Percentiles rank a stretch among this genome's conserved stretches.
Conservation (phyloP, 2,113 vertebrate species). For the Mionectes macconnelli region DNA sequence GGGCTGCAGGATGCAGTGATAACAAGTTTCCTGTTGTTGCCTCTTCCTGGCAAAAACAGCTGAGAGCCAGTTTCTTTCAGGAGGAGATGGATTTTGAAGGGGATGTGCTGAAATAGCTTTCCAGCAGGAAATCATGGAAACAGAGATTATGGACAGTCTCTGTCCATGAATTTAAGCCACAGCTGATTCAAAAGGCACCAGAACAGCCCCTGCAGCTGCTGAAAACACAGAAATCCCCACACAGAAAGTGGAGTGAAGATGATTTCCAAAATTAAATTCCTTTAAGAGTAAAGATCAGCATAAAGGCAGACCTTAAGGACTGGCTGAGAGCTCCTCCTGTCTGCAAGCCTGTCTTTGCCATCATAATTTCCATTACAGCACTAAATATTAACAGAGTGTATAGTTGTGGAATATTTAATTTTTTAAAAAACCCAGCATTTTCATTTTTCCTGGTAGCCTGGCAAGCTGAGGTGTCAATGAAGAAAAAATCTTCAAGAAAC, state of each 20-base stretch:
- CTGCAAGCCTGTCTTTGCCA: neutral
- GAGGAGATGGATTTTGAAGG: neutral
- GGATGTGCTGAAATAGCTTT: neutral
- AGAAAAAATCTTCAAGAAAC: neutral
- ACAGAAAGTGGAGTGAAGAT: neutral
- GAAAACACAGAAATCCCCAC: neutral
- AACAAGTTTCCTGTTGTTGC: neutral
- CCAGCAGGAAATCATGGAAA: neutral
- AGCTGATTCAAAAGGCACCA: neutral
- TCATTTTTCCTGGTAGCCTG: neutral
- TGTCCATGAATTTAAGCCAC: neutral
- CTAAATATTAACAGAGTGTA: neutral
- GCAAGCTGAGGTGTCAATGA: neutral
- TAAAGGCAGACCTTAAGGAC: neutral
- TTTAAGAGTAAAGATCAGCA: neutral
- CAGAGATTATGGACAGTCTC: neutral
- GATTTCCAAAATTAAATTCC: neutral
- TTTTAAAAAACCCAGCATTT: neutral
- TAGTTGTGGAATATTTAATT: neutral
- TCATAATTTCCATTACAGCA: neutral
- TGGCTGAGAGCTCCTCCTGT: neutral
- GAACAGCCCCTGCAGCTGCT: accelerated
- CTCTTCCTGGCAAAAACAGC: neutral
- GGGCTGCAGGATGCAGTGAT: neutral
- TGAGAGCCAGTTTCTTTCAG: neutral